Evolutionary conservation across 37 sponge, comb jelly and placozoan species (phyloP), one percentile per base, ranked within the genome.

Genomic region (Aplysina aerophoba): DNA sequence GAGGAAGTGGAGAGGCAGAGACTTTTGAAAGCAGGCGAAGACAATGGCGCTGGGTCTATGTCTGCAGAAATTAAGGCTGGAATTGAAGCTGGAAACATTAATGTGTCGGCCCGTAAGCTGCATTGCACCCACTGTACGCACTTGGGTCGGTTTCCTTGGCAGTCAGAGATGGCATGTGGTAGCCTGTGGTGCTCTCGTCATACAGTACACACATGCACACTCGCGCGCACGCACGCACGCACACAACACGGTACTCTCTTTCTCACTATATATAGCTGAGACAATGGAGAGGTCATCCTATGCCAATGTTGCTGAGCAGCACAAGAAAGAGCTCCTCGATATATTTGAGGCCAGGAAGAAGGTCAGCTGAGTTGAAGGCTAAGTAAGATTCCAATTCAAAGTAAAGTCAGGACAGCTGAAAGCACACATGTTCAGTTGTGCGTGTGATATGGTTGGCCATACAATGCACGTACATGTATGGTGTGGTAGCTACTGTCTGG

Each of bases 321-420:
- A 93, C 19, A 91, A 97, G 69, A 71, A 89, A 53, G 91, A 95
- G 61, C 74, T 99, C 54, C 63, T 97, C 68, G 94, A 90, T n/a
- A 95, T 95, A 56, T 94, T 99, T 83, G 99, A 97, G 57, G 81
- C 83, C 57, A 91, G 92, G 81, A 97, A 95, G 85, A 91, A 88
- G 59, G 95, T 95, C 63, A 56, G 84, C 14, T 19, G 79, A 28
- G 27, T 71, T 83, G 75, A 59, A 73, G 62, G 21, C 14, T 62
- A 28, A n/a, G 4, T 33, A 59, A 22, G 11, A n/a, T 36, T 22
- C 82, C 34, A 73, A 12, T 11, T 44, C 3, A 8, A 44, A 11
- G 50, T 11, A 3, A 8, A 11, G 50, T 3, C 50, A 44, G 6
- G 8, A 8, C 50, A 44, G 50, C 50, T 44, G 8, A 44, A 8